phyloP scores from a whole-genome alignment of 1,140 invertebrate genomes.

The Ips typographus region DNA sequence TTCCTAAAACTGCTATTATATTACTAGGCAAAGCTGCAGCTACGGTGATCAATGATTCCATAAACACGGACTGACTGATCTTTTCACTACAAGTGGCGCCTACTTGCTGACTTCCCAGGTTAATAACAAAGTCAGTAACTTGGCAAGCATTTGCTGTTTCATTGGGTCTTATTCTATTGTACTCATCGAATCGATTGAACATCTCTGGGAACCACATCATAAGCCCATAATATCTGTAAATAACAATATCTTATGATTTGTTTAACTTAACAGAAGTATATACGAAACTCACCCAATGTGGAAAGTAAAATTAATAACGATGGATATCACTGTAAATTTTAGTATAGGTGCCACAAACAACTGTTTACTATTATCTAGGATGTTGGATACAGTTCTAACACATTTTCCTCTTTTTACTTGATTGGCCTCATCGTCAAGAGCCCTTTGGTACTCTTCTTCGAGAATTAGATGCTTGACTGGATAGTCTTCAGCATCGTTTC shows the following conservation, averaged over 20 bases:
- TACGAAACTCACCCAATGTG: slow-evolving; percentile 69
- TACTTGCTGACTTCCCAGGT: slow-evolving; percentile 60
- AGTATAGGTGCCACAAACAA: slow-evolving; percentile 77
- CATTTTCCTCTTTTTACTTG: slow-evolving; percentile 64
- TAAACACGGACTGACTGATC: slow-evolving; percentile 75
- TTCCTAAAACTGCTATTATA: slow-evolving; percentile 72
- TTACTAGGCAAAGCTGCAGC: slow-evolving; percentile 83
- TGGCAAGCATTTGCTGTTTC: slow-evolving; percentile 70
- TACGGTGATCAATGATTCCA: slow-evolving; percentile 83
- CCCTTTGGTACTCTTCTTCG: slow-evolving; percentile 58
- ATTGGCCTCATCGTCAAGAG: slow-evolving; percentile 51
- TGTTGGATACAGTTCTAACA: slow-evolving; percentile 70
- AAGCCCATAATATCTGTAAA: slow-evolving; percentile 75
- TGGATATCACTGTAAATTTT: slow-evolving; percentile 78
- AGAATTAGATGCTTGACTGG: slow-evolving; percentile 75
- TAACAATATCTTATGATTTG: slow-evolving; percentile 16
- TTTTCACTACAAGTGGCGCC: slow-evolving; percentile 65
- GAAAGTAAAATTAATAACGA: slow-evolving; percentile 85
- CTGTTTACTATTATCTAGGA: slow-evolving; percentile 77
- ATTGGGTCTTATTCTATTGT: slow-evolving; percentile 55
- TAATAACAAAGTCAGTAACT: slow-evolving; percentile 74
- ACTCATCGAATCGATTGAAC: slow-evolving; percentile 84
- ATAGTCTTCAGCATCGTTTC: slow-evolving; percentile 69
- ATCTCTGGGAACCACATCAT: slow-evolving; percentile 93
- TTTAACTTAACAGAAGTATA: neutral